These are phyloP conservation scores for Cyclina sinensis DNA, from an alignment of 1,140 invertebrate genomes.

Conservation along the genomic window DNA sequence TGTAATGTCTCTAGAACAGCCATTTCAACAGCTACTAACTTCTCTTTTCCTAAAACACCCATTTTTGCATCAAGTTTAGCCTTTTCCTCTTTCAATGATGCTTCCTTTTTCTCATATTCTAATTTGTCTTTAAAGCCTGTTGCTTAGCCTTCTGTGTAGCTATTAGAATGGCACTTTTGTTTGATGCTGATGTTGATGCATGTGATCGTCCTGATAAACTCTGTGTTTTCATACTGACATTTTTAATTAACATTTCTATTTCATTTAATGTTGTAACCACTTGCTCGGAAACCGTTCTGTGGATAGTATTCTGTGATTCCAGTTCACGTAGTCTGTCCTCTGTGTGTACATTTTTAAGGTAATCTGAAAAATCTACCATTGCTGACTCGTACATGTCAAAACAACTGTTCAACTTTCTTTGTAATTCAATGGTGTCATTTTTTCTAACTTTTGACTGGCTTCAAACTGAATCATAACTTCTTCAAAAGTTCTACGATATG, in stretches of 20 bases:
- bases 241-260: neutral
- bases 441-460: too few relatives aligned
- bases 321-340: neutral
- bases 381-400: too few relatives aligned
- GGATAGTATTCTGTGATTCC: neutral
- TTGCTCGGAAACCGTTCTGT: neutral
- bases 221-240: too few relatives aligned
- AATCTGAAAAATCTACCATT: too few relatives aligned
- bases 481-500: too few relatives aligned
- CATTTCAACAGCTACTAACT: neutral
- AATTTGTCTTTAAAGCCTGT: neutral
- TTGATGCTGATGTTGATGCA: neutral
- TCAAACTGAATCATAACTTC: too few relatives aligned
- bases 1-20: too few relatives aligned
- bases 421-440: too few relatives aligned
- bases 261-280: neutral
- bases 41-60: neutral
- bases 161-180: neutral
- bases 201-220: too few relatives aligned
- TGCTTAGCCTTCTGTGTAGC: neutral
- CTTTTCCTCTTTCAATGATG: neutral
- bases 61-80: neutral
- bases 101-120: slow-evolving; percentile 16
- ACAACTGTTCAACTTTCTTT: too few relatives aligned
- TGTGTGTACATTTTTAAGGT: too few relatives aligned